phyloP scores from a whole-genome alignment of 2,113 vertebrate species.

The Muscicapa adusta region DNA sequence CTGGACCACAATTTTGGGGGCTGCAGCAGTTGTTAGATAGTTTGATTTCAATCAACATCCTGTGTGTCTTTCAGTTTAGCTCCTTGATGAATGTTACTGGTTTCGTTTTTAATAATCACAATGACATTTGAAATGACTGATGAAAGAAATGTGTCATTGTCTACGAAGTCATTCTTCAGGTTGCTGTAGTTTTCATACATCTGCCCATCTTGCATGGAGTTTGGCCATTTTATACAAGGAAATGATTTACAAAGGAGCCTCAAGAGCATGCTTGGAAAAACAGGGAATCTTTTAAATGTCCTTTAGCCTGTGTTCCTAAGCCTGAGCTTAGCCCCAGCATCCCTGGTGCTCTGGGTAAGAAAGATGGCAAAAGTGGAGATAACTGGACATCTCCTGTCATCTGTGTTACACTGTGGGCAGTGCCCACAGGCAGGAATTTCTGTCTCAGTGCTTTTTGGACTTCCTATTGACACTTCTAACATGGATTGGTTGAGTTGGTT shows the following conservation, averaged over 20 bases:
- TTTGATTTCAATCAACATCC: background rate
- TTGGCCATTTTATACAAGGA: background rate
- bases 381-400: accelerated
- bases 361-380: background rate
- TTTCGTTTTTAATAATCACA: background rate
- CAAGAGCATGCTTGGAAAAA: background rate
- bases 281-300: background rate
- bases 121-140: background rate
- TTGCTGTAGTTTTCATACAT: background rate
- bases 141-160: background rate
- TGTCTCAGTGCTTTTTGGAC: background rate
- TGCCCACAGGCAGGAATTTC: background rate
- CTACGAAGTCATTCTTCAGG: background rate
- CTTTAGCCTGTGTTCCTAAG: background rate
- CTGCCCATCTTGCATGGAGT: background rate
- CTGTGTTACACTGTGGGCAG: accelerated
- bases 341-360: background rate
- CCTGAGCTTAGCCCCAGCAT: background rate
- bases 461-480: background rate
- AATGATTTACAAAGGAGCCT: background rate
- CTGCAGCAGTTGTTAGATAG: background rate
- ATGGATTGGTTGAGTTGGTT: background rate
- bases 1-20: background rate
- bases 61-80: background rate
- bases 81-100: background rate